A percentile compares a stretch with the other conserved stretches of the same genome.
Evolutionary conservation across 2,797 vertebrate species (phyloP).

Genomic region (Poeciliopsis gracilis): DNA sequence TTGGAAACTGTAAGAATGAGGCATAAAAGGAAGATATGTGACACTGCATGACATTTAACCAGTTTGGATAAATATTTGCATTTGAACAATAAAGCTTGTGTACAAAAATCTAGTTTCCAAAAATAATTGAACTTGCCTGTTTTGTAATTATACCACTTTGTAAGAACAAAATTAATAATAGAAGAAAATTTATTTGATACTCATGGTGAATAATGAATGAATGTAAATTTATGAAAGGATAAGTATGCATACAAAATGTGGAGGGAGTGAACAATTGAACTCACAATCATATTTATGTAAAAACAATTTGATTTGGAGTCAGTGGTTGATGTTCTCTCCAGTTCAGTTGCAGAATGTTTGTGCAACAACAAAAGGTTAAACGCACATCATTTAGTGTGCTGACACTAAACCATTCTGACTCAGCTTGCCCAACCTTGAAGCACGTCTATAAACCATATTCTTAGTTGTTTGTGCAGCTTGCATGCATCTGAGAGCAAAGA

Average conservation of each 20-base stretch:
- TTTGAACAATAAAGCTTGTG: background rate
- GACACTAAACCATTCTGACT: conserved; percentile 5
- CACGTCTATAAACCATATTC: background rate
- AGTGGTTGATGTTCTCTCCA: conserved; percentile 5
- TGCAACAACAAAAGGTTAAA: conserved; percentile 8
- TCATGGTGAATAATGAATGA: background rate
- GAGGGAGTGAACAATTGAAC: background rate
- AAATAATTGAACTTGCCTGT: background rate
- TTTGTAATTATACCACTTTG: background rate
- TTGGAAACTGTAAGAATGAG: background rate
- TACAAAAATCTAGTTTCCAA: background rate
- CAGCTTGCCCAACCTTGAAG: background rate
- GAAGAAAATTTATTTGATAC: background rate
- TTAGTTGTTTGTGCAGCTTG: background rate
- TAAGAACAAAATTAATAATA: background rate
- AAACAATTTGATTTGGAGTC: conserved; percentile 18
- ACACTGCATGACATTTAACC: background rate
- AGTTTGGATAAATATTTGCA: background rate
- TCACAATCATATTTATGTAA: conserved; percentile 1
- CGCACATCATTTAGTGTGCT: background rate
- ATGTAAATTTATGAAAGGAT: background rate
- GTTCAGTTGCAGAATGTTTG: conserved; percentile 16
- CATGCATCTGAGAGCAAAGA: background rate
- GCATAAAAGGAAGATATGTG: background rate
- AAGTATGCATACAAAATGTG: background rate